These are phyloP conservation scores for Urocolius indicus DNA, from an alignment of 2,113 vertebrate genomes.

Conservation along the genomic window DNA sequence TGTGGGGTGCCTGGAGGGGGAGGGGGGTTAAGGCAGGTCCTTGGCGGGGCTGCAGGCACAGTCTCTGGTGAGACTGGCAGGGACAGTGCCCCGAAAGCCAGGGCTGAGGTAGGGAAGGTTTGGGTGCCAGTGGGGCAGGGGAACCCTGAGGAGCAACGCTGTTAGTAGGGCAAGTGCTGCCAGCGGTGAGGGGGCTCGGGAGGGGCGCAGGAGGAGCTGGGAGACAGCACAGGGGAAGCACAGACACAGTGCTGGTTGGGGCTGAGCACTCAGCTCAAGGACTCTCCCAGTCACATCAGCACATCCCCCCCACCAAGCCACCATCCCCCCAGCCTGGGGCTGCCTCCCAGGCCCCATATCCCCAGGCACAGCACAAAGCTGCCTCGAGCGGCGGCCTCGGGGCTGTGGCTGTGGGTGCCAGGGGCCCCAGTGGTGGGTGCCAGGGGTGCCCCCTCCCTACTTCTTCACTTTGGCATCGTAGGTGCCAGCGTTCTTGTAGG, in stretches of 20 bases:
- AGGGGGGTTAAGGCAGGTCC: background rate
- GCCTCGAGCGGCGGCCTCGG: background rate
- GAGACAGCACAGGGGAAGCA: background rate
- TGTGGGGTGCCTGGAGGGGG: background rate
- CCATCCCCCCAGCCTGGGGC: background rate
- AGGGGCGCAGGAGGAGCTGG: background rate
- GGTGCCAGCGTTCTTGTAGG: conserved; percentile 92
- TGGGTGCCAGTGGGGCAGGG: background rate
- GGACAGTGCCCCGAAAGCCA: background rate
- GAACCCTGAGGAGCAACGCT: background rate
- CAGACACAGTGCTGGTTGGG: background rate
- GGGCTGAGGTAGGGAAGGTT: conserved; percentile 27
- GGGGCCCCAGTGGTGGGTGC: background rate
- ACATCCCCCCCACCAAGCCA: background rate
- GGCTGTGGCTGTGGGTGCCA: background rate
- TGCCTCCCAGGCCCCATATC: background rate
- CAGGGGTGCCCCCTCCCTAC: conserved; percentile 17
- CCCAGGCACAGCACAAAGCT: background rate
- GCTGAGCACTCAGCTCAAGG: background rate
- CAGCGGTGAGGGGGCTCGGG: background rate
- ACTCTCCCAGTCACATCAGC: background rate
- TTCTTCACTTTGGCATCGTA: conserved; percentile 89
- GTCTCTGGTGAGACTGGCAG: background rate
- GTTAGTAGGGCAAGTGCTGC: background rate
- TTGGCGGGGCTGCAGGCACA: background rate